phyloP scores from a whole-genome alignment of 1,140 invertebrate species.

The Platorchestia sp. region DNA sequence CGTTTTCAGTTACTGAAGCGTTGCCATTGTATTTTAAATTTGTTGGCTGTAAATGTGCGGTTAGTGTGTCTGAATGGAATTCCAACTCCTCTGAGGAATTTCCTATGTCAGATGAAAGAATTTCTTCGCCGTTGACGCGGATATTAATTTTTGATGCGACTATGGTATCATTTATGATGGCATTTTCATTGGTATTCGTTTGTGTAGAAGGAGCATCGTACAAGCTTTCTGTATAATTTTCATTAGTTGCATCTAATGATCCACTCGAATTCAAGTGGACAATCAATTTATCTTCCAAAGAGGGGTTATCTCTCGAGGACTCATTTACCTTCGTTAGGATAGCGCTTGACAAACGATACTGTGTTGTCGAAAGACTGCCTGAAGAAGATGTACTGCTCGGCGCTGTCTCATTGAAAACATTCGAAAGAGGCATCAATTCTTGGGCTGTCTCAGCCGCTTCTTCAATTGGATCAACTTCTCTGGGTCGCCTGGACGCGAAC shows the following conservation, averaged over 20 bases:
- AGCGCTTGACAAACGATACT: slow-evolving; percentile 8
- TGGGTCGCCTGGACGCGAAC: slow-evolving; percentile 43
- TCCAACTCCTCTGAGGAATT: neutral
- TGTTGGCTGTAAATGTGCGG: neutral
- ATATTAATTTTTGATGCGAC: neutral
- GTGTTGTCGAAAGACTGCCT: neutral
- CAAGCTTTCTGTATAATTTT: neutral
- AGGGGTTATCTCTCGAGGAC: neutral
- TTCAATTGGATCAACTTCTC: slow-evolving; percentile 44
- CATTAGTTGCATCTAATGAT: neutral
- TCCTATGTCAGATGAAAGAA: neutral
- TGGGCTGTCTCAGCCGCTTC: slow-evolving; percentile 19
- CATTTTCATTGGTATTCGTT: neutral
- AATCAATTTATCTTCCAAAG: neutral
- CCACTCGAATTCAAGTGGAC: neutral
- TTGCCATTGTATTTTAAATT: neutral
- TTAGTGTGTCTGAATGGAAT: neutral
- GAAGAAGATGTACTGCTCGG: neutral
- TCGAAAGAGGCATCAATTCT: slow-evolving; percentile 27
- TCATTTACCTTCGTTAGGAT: neutral
- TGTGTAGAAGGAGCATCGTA: neutral
- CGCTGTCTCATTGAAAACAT: neutral
- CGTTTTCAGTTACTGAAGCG: neutral
- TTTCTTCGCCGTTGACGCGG: neutral
- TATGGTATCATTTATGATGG: neutral